These are phyloP conservation scores for Mionectes macconnelli DNA, from an alignment of 2,113 vertebrate species.

Conservation along the genomic window DNA sequence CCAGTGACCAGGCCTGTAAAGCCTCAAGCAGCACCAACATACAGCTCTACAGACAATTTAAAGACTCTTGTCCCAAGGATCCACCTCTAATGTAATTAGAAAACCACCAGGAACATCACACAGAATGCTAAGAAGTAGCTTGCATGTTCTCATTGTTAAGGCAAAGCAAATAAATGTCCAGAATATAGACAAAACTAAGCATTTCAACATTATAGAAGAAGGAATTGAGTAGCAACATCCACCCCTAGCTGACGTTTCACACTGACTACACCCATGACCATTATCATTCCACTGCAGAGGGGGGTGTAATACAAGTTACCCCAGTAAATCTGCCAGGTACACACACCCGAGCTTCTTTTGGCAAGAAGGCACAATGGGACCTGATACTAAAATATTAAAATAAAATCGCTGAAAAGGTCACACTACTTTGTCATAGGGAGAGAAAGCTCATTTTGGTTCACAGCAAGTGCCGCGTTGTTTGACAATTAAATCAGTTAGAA, in stretches of 20 bases:
- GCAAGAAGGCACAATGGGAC: not conserved
- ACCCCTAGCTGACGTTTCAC: not conserved
- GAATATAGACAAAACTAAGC: not conserved
- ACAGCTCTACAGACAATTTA: not conserved
- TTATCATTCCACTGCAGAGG: not conserved
- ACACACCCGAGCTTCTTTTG: not conserved
- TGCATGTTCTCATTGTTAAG: rapidly evolving
- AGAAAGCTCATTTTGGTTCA: not conserved
- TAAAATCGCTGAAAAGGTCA: not conserved
- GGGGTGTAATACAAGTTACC: not conserved
- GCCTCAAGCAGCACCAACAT: not conserved
- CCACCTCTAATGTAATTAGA: not conserved
- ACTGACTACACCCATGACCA: not conserved
- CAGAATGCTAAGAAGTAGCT: not conserved
- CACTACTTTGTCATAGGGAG: not conserved
- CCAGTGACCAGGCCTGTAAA: not conserved
- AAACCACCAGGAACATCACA: not conserved
- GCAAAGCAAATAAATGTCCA: not conserved
- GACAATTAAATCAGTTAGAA: not conserved
- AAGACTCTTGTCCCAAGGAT: not conserved
- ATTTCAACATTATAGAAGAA: not conserved
- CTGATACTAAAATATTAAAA: not conserved
- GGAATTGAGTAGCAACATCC: not conserved
- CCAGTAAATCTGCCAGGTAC: not conserved
- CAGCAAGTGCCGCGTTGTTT: not conserved